Base-by-base conservation (phyloP, 2,888 invertebrate genomes). In the Leucozona laternaria region DNA sequence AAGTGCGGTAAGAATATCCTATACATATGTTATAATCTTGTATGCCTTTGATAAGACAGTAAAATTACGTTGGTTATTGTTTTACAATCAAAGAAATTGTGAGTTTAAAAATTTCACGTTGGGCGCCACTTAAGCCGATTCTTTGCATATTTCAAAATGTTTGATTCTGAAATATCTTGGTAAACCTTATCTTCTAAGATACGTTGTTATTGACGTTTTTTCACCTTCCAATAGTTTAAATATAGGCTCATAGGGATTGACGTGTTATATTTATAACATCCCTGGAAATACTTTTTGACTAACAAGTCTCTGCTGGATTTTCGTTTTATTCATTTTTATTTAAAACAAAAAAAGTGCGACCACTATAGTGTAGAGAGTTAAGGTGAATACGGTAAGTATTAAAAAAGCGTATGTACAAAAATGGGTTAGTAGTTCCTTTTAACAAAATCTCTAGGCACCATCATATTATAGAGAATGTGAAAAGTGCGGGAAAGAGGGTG, bases 391-490 rank as follows among this genome's bases (percentile, higher is more conserved):
- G 40, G 17, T 48, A 48, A 17, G 31, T 8, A 45, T 31, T 31
- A 25, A n/a, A 40, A 40, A 25, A 43, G 34, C 22, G 22, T 8
- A 20, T 8, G n/a, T 53, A 20, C 28, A 53, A 34, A 40, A 50
- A 40, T 85, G 37, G 81, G 85, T 85, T 81, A 85, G 85, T 85
- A 77, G 84, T 58, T 58, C 72, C 58, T 20, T n/a, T n/a, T n/a
- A 43, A 43, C n/a, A 25, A 60, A 37, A 53, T 50, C 25, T 34
- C 53, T 37, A 53, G 60, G 34, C 60, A 40, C 37, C 31, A 31
- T 31, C 8, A 31, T 31, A 28, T 2, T 48, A 20, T 22, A 50
- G 7, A 25, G 25, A 25, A 28, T 75, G 25, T 68, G 58, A 64
- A 58, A 66, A 62, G 53, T 66, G 4, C 11, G 22, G 4, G 37